Evolutionary conservation across 2,113 vertebrate genomes (phyloP).

Genomic region (Gopherus evgoodei): DNA sequence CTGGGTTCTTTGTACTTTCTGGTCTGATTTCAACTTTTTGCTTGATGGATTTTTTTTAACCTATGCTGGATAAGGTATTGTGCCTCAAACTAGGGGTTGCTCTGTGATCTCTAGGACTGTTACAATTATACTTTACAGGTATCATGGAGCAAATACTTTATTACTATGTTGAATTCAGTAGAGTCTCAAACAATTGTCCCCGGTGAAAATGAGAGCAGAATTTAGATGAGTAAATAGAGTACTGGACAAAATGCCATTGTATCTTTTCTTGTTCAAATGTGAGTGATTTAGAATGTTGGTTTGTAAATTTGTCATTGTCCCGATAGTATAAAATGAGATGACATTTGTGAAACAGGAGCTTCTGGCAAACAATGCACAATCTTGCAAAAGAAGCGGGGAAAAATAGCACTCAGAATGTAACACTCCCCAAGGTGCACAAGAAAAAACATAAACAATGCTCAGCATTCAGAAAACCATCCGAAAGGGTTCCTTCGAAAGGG

Average conservation of each 20-base stretch:
- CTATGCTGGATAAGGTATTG: neutral
- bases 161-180: neutral
- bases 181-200: neutral
- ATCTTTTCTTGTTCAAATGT: constrained; percentile 23
- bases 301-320: constrained; percentile 7
- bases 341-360: constrained; percentile 35
- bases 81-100: neutral
- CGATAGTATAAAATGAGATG: constrained; percentile 17
- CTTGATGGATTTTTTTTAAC: neutral
- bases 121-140: constrained; percentile 6
- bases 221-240: neutral
- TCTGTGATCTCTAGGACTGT: neutral
- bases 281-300: constrained; percentile 19
- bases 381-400: neutral
- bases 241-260: neutral
- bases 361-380: constrained; percentile 1
- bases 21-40: neutral
- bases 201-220: neutral
- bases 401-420: neutral
- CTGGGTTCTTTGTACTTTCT: neutral
- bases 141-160: neutral
- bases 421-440: neutral
- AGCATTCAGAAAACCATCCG: neutral
- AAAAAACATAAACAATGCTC: constrained; percentile 20
- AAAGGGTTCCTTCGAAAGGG: neutral